Percentiles rank a stretch among this genome's conserved stretches.
These are phyloP conservation scores for Scaptomyza montana DNA, from an alignment of 1,140 invertebrate species.

Conservation along the genomic window DNA sequence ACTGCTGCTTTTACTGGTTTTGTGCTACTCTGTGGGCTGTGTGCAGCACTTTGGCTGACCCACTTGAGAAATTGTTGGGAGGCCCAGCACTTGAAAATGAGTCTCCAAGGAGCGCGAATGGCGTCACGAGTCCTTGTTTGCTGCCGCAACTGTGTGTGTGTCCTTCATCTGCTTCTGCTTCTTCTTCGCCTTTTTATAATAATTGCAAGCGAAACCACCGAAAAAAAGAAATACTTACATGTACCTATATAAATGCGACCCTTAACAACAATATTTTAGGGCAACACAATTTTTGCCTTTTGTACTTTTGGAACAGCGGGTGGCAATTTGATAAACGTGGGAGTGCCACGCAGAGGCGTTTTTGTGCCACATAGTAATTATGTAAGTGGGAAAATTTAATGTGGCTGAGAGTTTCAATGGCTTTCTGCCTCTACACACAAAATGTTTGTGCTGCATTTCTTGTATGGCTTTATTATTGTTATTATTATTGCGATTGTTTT, in stretches of 20 bases:
- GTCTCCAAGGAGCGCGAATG: constrained; percentile 69
- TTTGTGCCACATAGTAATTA: constrained; percentile 30
- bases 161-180: constrained; percentile 10
- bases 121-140: constrained; percentile 54
- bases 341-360: constrained; percentile 19
- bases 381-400: constrained; percentile 44
- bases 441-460: not conserved
- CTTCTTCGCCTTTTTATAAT: constrained; percentile 73
- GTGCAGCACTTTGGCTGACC: constrained; percentile 61
- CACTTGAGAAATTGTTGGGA: constrained; percentile 67
- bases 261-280: constrained; percentile 66
- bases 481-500: constrained; percentile 1
- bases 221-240: constrained; percentile 39
- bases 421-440: not conserved
- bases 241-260: constrained; percentile 51
- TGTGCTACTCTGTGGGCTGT: constrained; percentile 12
- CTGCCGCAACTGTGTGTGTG: constrained; percentile 24
- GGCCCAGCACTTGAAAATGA: constrained; percentile 77
- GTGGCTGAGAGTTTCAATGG: not conserved
- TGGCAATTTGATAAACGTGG: constrained; percentile 54
- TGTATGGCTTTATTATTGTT: not conserved
- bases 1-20: constrained; percentile 19
- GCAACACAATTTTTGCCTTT: constrained; percentile 43
- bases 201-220: constrained; percentile 68
- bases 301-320: constrained; percentile 29